phyloP scores from a whole-genome alignment of 2,113 vertebrate species.

The Indicator maculatus region DNA sequence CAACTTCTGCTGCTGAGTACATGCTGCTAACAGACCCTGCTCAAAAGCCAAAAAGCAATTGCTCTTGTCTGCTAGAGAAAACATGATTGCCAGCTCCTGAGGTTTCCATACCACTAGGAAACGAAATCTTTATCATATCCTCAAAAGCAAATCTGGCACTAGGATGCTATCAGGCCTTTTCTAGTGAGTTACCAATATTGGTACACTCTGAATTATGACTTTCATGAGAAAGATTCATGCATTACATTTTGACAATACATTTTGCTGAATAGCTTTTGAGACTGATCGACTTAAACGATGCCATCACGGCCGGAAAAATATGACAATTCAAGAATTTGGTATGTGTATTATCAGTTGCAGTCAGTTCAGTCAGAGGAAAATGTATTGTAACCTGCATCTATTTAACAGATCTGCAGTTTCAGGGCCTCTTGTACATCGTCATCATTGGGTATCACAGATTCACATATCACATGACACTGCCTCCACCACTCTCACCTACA shows the following conservation, averaged over 20 bases:
- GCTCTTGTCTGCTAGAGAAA: background rate
- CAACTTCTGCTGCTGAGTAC: background rate
- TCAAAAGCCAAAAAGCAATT: background rate
- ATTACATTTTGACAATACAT: background rate
- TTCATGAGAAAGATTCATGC: background rate
- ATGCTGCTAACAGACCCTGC: background rate
- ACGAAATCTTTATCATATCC: background rate
- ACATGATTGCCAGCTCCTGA: background rate
- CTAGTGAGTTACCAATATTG: fast-evolving
- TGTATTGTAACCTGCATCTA: background rate
- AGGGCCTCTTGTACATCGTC: background rate
- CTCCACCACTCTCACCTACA: background rate
- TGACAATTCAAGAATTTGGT: background rate
- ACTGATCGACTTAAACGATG: background rate
- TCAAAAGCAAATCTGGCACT: background rate
- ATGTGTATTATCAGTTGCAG: background rate
- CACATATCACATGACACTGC: fast-evolving
- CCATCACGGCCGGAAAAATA: background rate
- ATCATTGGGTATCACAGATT: fast-evolving
- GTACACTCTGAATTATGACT: background rate
- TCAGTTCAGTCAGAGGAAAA: background rate
- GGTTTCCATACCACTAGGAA: fast-evolving
- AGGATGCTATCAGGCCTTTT: background rate
- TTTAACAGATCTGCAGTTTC: background rate
- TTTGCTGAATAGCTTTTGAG: background rate